Percentiles rank a stretch among this genome's conserved stretches.
Evolutionary conservation across 2,797 vertebrate species (phyloP).

Genomic region (Danio choprae): DNA sequence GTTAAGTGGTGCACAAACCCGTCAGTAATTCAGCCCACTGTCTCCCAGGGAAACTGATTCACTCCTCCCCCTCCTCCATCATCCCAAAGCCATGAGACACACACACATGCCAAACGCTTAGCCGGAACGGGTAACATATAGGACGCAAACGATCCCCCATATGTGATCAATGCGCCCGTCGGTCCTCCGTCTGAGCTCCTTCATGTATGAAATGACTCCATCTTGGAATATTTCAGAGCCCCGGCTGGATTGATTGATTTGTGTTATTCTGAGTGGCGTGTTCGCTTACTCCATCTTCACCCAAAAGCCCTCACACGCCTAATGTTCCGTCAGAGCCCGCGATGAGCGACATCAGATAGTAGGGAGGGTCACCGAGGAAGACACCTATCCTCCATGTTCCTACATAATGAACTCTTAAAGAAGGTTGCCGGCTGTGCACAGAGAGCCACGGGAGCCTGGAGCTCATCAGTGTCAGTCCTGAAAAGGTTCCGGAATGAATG

Average conservation of each 20-base stretch:
- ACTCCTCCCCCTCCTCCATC: conserved; percentile 63
- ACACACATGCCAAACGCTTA: conserved; percentile 40
- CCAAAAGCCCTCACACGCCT: conserved; percentile 21
- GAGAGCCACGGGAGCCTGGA: conserved; percentile 86
- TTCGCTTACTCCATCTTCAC: conserved; percentile 47
- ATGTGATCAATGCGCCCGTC: conserved; percentile 55
- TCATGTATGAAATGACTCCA: conserved; percentile 60
- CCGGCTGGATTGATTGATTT: conserved; percentile 55
- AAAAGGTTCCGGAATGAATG: conserved; percentile 98
- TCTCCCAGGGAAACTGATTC: conserved; percentile 66
- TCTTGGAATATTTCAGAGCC: conserved; percentile 39
- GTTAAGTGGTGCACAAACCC: conserved; percentile 69
- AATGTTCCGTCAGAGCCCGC: conserved; percentile 6
- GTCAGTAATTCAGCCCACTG: conserved; percentile 67
- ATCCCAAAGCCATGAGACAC: conserved; percentile 48
- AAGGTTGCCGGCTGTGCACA: conserved; percentile 54
- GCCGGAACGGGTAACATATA: conserved; percentile 35
- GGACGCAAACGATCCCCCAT: conserved; percentile 8
- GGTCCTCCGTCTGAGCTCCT: conserved; percentile 48
- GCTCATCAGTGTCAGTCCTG: conserved; percentile 98
- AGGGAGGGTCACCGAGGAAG: conserved; percentile 7
- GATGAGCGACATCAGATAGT: conserved; percentile 37
- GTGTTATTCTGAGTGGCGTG: conserved; percentile 53
- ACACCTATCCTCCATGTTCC: conserved; percentile 50
- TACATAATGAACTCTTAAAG: conserved; percentile 66